phyloP scores from a whole-genome alignment of 2,888 invertebrate genomes.

The Melieria omissa region DNA sequence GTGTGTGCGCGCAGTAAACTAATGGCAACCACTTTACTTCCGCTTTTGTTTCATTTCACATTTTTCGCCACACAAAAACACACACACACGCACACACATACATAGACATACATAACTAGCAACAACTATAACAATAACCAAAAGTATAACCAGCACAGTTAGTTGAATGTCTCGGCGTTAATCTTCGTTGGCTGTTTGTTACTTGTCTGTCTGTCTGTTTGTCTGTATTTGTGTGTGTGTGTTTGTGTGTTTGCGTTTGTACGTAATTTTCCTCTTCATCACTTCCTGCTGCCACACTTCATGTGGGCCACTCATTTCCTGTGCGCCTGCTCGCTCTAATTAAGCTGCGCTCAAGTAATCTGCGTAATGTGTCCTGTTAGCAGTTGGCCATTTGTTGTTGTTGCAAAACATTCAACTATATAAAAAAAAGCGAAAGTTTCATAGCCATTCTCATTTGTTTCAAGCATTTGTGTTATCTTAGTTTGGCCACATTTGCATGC shows the following conservation, averaged over 20 bases:
- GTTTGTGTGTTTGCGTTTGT: neutral
- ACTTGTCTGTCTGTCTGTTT: neutral
- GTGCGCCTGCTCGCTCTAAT: constrained; percentile 16
- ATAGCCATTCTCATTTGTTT: too few species aligned
- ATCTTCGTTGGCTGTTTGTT: neutral
- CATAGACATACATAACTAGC: neutral
- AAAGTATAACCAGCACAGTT: constrained; percentile 6
- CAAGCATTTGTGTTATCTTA: too few species aligned
- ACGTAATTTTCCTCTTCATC: constrained; percentile 22
- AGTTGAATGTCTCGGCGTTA: neutral
- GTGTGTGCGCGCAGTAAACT: neutral
- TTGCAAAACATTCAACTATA: too few species aligned
- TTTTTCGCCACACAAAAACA: constrained; percentile 11
- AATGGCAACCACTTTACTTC: neutral
- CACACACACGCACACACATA: constrained; percentile 33
- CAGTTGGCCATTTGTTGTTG: constrained; percentile 12
- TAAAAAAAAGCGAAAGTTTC: too few species aligned
- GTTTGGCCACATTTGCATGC: too few species aligned
- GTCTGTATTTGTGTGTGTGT: neutral
- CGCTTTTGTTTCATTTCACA: too few species aligned
- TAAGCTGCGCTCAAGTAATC: constrained; percentile 27
- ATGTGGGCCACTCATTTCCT: neutral
- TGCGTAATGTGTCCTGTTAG: constrained; percentile 26
- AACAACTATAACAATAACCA: neutral
- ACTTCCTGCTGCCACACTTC: constrained; percentile 3